Percentiles rank a stretch among this genome's conserved stretches.
Evolutionary conservation across 2,113 vertebrate species (phyloP).

Genomic region (Cebidichthys violaceus): DNA sequence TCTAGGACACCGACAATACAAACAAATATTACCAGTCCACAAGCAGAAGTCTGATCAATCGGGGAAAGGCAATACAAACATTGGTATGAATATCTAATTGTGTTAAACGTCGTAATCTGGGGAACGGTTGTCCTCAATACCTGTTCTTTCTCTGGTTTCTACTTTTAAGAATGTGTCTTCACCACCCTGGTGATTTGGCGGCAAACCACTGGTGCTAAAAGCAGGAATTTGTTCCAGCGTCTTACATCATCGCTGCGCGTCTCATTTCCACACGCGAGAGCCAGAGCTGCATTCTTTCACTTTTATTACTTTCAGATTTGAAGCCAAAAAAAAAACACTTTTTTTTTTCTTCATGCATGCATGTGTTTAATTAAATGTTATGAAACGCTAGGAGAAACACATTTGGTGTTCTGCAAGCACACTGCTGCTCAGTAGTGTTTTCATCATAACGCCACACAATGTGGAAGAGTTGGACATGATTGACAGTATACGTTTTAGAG

Average conservation of each 20-base stretch:
- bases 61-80: neutral
- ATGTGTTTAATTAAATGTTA: conserved; percentile 25
- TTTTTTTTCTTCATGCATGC: conserved; percentile 11
- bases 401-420: neutral
- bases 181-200: neutral
- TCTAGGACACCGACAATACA: conserved; percentile 21
- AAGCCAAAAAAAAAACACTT: conserved; percentile 41
- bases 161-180: neutral
- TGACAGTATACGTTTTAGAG: neutral
- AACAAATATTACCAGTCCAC: neutral
- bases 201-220: conserved; percentile 25
- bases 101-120: neutral
- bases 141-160: neutral
- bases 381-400: conserved; percentile 5
- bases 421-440: neutral
- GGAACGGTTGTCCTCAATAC: no score
- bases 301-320: conserved; percentile 51
- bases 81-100: neutral
- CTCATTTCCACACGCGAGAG: conserved; percentile 1
- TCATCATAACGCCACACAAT: neutral
- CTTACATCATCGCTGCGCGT: conserved; percentile 28
- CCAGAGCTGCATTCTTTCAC: conserved; percentile 39
- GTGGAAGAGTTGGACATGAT: neutral
- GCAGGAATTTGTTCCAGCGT: conserved; percentile 31
- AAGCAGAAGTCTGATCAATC: neutral